Evolutionary conservation across 1,140 invertebrate genomes (phyloP).

Genomic region (Pseudomyrmex concolor): DNA sequence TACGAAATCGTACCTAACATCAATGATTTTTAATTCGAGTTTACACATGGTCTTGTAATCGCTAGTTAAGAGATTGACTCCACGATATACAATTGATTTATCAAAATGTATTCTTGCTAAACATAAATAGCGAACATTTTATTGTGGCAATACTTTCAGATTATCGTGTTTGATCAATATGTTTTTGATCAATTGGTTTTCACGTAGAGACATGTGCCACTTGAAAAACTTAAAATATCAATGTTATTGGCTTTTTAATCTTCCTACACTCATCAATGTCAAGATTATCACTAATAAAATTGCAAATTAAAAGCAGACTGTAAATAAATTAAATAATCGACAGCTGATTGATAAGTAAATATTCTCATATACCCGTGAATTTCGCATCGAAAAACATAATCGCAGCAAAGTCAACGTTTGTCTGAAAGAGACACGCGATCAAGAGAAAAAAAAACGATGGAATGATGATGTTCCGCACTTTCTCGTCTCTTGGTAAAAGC

Average conservation of each 20-base stretch:
- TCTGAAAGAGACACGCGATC: not conserved
- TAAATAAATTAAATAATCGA: too few species aligned
- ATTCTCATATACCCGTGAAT: not conserved
- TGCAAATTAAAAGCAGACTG: too few species aligned
- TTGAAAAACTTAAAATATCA: not conserved
- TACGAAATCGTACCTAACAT: not conserved
- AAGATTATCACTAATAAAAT: not conserved
- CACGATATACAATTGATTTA: not conserved
- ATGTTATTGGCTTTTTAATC: too few species aligned
- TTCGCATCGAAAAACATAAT: conserved; percentile 6
- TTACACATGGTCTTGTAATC: not conserved
- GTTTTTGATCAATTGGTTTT: not conserved
- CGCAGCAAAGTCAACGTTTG: not conserved
- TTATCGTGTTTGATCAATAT: not conserved
- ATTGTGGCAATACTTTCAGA: not conserved
- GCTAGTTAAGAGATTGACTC: not conserved
- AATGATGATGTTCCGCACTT: conserved; percentile 36
- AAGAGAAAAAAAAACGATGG: conserved; percentile 8
- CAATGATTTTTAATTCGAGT: not conserved
- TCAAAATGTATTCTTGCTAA: not conserved
- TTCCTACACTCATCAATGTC: too few species aligned
- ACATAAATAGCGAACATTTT: not conserved
- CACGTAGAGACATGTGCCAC: too few species aligned
- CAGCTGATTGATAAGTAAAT: not conserved
- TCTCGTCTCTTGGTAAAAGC: conserved; percentile 21